Base-by-base conservation (phyloP, 35 echinoderm and acorn worm species). In the Lytechinus variegatus region DNA sequence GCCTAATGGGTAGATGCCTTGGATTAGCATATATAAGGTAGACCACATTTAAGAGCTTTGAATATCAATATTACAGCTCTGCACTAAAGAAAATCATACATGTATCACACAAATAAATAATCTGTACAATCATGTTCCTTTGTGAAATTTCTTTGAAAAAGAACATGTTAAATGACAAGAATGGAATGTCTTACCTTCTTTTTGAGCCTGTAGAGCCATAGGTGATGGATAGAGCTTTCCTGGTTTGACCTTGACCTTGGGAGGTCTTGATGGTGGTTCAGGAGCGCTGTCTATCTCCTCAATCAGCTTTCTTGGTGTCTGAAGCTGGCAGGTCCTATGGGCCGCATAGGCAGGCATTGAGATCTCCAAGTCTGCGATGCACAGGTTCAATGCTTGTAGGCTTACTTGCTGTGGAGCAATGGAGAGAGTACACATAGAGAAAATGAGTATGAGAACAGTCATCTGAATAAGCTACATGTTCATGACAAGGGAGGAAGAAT, bases 231-330 rank as follows among this genome's bases (percentile, higher is more conserved):
- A 97, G 9, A 99, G 95, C 61, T 97, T 97, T 54, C 98, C 98
- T 21, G 97, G 97, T 92, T 99, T 99, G 19, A 99, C 93, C 72
- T 97, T 99, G 72, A 99, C 94, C 94, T 86, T 97, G 27, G 95
- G 96, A 27, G 96, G 97, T 71, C 98, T 94, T 9, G 98, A 96
- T 55, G 98, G 97, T 27, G 94, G 97, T 24, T 95, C 94, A 13
- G 98, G 97, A 54, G 96, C 87, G 8, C 97, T 98, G 94, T 99
- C 98, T 14, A 99, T 99, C 95, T 99, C 98, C 87, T 99, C 98
- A 21, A 99, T 99, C 0, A 99, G 95, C 28, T 96, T 95, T 27
- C 98, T 89, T 44, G 98, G 98, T 9, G 98, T 99, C 96, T 98
- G 98, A 2, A 99, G 96, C 96, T 99, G 96, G 56, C 96, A 61